Base-by-base conservation (phyloP, 2,888 invertebrate species). In the Zele albiditarsus region DNA sequence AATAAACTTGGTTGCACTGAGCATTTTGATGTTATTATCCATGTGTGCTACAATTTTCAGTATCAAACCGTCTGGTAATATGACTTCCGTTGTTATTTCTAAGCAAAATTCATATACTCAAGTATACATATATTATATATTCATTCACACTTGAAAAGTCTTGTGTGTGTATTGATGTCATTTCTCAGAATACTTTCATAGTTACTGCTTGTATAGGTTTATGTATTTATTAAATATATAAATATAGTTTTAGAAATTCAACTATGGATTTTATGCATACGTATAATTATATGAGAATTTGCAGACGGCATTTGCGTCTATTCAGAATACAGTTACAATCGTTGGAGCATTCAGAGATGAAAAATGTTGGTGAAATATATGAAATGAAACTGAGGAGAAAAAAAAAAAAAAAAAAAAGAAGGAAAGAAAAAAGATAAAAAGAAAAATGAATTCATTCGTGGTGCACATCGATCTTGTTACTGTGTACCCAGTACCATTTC, bases 81-180 rank as follows among this genome's bases (percentile, higher is more conserved):
- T 25, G 25, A 70, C 70, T 70, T 70, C 70, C 70, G 70, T 60
- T 70, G 70, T 70, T 70, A 70, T 70, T 70, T 70, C 70, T 70
- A 70, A n/a, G 27, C 60, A 27, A 60, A 70, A 57, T 69, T 33
- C 8, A 33, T 33, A 23, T 23, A 27, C 66, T 42, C 28, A 68
- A 28, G 23, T 31, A 31, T 68, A 68, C 53, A 5, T 20, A 46
- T 23, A 25, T 67, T 25, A 16, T 46, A 46, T 49, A 46, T 28
- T 53, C 25, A 23, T 27, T 33, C n/a, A 20, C 31, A 65, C 65
- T 65, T 38, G 20, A 65, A 38, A 23, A 23, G 65, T 69, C 23
- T 12, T n/a, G 16, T 38, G 8, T 27, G 28, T 25, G n/a, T 28
- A 27, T 62, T 28, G 28, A 62, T n/a, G 5, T 28, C n/a, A 16